Evolutionary conservation across 2,888 invertebrate genomes (phyloP).

Genomic region (Agrochola circellaris): DNA sequence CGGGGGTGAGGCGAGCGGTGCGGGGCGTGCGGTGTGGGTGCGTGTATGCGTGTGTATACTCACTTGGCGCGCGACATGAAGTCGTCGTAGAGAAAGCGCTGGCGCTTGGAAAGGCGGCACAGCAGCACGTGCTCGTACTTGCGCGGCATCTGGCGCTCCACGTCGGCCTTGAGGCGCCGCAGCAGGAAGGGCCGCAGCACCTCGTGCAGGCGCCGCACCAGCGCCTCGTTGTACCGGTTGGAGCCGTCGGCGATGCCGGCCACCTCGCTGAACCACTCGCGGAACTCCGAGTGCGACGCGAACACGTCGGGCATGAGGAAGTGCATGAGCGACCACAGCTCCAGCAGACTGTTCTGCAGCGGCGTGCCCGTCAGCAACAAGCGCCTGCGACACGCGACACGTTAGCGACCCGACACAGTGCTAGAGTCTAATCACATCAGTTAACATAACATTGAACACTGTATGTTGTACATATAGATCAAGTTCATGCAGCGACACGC

Average conservation of each 20-base stretch:
- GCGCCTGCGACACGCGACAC: conserved; percentile 90
- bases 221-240: conserved; percentile 79
- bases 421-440: background rate
- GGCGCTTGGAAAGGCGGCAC: conserved; percentile 98
- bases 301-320: conserved; percentile 99
- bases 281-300: conserved; percentile 98
- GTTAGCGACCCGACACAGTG: background rate
- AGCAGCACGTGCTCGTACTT: conserved; percentile 98
- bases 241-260: conserved; percentile 89
- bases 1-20: conserved; percentile 16
- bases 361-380: conserved; percentile 98
- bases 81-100: conserved; percentile 99
- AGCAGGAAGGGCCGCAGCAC: conserved; percentile 98
- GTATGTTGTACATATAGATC: background rate
- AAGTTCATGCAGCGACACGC: background rate
- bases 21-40: rapidly evolving
- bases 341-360: conserved; percentile 98
- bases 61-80: conserved; percentile 99
- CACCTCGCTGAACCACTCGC: conserved; percentile 99
- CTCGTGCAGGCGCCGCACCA: conserved; percentile 82
- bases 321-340: conserved; percentile 99
- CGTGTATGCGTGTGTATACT: conserved; percentile 76
- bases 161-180: conserved; percentile 97
- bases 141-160: conserved; percentile 98
- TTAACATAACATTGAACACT: background rate